These are phyloP conservation scores for Sardinella longiceps DNA, from an alignment of 2,797 vertebrate genomes.

Conservation along the genomic window DNA sequence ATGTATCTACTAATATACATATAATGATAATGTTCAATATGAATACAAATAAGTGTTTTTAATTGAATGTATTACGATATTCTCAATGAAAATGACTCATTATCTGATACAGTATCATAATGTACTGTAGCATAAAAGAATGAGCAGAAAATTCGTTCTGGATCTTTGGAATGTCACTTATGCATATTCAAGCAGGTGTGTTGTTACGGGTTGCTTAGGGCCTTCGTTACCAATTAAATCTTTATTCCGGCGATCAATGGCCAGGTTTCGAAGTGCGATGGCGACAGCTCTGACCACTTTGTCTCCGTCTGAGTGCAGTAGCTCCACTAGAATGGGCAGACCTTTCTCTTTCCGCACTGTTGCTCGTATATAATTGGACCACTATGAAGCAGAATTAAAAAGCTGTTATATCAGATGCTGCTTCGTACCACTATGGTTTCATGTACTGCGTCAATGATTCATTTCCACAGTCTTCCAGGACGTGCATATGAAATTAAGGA, in stretches of 20 bases:
- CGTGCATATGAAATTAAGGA: background rate
- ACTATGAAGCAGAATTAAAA: constrained; percentile 70
- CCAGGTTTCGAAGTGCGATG: constrained; percentile 94
- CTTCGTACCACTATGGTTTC: background rate
- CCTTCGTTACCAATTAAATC: constrained; percentile 88
- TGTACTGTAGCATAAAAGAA: background rate
- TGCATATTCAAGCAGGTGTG: background rate
- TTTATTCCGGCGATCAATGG: constrained; percentile 95
- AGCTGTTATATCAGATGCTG: constrained; percentile 27
- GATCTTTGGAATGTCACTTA: background rate
- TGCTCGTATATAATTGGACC: constrained; percentile 95
- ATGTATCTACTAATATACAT: background rate
- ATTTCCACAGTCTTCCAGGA: background rate
- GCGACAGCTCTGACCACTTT: constrained; percentile 96
- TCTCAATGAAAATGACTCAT: background rate
- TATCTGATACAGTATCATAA: background rate
- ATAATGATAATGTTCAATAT: background rate
- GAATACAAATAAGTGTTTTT: background rate
- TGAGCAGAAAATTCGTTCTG: background rate
- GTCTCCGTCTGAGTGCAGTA: constrained; percentile 93
- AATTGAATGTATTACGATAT: background rate
- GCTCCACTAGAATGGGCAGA: constrained; percentile 90
- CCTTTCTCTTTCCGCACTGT: constrained; percentile 96
- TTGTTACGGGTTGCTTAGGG: constrained; percentile 10
- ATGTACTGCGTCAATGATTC: background rate